Evolutionary conservation across 30 jellyfish, hydroid and myxozoan species (phyloP).

Genomic region (Clytia hemisphaerica): DNA sequence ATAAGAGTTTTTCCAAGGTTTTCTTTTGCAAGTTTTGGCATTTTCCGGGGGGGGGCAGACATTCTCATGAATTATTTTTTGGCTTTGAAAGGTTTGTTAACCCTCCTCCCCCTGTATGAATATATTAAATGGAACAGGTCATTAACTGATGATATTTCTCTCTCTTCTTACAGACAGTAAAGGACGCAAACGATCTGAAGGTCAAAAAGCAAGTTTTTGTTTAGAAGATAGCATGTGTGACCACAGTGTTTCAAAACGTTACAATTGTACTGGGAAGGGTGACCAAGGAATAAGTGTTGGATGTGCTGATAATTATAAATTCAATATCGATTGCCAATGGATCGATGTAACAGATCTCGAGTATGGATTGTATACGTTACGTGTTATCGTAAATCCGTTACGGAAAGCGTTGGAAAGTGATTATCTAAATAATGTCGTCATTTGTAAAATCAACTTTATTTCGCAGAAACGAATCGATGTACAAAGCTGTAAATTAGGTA

Average conservation of each 20-base stretch:
- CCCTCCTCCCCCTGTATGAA: no score
- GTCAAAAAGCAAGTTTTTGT: conserved; percentile 96
- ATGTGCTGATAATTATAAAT: conserved; percentile 80
- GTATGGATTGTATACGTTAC: conserved; percentile 57
- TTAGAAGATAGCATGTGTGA: conserved; percentile 87
- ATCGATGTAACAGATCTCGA: conserved; percentile 78
- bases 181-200: conserved; percentile 56
- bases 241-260: conserved; percentile 48
- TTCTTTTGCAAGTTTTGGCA: no score
- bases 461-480: conserved; percentile 20
- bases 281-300: conserved; percentile 84
- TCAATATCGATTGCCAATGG: conserved; percentile 93
- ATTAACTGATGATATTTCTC: neutral
- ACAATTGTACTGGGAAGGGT: conserved; percentile 76
- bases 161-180: conserved; percentile 19
- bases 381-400: conserved; percentile 70
- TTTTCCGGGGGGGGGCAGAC: no score
- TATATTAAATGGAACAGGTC: neutral
- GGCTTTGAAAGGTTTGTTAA: no score
- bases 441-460: conserved; percentile 38
- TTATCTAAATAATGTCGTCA: conserved; percentile 70
- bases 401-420: conserved; percentile 77
- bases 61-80: no score
- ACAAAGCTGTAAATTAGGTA: conserved; percentile 72
- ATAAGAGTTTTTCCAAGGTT: no score